Conservation (phyloP, 2,888 invertebrate genomes). For the Eurytoma californica region DNA sequence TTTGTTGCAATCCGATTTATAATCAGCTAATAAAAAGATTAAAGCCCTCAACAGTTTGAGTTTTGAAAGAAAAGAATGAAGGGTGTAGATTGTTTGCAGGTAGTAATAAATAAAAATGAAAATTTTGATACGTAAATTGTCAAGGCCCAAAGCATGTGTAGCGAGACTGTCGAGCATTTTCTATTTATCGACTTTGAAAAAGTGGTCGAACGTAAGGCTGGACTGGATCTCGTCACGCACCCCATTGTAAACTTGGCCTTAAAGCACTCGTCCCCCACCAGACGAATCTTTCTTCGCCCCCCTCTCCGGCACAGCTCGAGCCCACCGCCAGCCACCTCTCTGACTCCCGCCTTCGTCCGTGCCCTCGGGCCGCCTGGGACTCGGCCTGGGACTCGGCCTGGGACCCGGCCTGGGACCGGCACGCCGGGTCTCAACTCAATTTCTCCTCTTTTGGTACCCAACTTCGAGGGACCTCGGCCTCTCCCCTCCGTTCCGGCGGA, state of each 20-base stretch:
- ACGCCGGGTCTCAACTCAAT: conserved; percentile 66
- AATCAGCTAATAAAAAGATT: too few relatives aligned
- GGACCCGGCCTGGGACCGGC: conserved; percentile 56
- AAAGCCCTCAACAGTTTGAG: too few relatives aligned
- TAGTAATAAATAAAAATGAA: too few relatives aligned
- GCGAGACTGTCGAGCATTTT: conserved; percentile 34
- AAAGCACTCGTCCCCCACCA: conserved; percentile 45
- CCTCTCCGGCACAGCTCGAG: background rate
- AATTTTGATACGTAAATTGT: too few relatives aligned
- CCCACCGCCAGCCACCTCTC: conserved; percentile 23
- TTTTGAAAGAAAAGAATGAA: too few relatives aligned
- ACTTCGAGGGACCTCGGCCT: conserved; percentile 59
- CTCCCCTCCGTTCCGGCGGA: conserved; percentile 32
- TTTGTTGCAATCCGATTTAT: background rate
- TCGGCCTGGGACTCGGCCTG: too few relatives aligned
- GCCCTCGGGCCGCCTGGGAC: conserved; percentile 52
- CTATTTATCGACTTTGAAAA: conserved; percentile 30
- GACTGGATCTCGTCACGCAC: conserved; percentile 5
- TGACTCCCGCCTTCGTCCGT: conserved; percentile 36
- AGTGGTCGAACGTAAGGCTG: background rate
- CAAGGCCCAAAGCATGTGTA: too few relatives aligned
- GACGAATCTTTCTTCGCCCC: too few relatives aligned
- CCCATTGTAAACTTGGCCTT: conserved; percentile 49
- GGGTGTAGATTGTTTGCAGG: too few relatives aligned
- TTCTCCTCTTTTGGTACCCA: conserved; percentile 72